Evolutionary conservation across 1,140 invertebrate genomes (phyloP).

Genomic region (Adelges cooleyi): DNA sequence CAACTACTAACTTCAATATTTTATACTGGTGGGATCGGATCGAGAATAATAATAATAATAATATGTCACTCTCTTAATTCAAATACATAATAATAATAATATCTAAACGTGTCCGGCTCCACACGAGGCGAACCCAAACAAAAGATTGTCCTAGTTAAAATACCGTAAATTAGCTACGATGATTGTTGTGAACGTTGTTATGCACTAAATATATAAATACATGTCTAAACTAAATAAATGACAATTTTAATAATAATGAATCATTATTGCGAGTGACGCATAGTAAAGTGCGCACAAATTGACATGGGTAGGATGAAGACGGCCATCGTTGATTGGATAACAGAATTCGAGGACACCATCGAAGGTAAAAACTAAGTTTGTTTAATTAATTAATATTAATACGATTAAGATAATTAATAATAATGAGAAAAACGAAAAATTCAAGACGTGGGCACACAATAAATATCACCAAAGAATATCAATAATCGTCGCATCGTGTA

Average conservation of each 20-base stretch:
- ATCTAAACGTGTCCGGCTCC: conserved; percentile 1
- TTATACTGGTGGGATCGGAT: background rate
- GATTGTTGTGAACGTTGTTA: conserved; percentile 13
- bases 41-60: background rate
- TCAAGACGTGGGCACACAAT: background rate
- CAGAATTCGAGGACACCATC: conserved; percentile 20
- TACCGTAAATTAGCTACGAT: conserved; percentile 8
- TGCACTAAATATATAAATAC: conserved; percentile 1
- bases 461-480: background rate
- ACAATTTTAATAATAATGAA: background rate
- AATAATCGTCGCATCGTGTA: no score
- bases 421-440: conserved; percentile 24
- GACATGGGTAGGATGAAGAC: conserved; percentile 28
- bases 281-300: conserved; percentile 14
- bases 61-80: background rate
- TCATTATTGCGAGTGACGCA: conserved; percentile 22
- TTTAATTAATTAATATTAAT: no score
- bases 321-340: conserved; percentile 19
- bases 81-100: conserved; percentile 1
- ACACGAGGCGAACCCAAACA: background rate
- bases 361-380: conserved; percentile 11
- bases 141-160: conserved; percentile 25
- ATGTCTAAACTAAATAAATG: conserved; percentile 17
- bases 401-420: background rate
- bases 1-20: background rate